phyloP scores from a whole-genome alignment of 2,888 invertebrate species.

The Pheosia tremula region DNA sequence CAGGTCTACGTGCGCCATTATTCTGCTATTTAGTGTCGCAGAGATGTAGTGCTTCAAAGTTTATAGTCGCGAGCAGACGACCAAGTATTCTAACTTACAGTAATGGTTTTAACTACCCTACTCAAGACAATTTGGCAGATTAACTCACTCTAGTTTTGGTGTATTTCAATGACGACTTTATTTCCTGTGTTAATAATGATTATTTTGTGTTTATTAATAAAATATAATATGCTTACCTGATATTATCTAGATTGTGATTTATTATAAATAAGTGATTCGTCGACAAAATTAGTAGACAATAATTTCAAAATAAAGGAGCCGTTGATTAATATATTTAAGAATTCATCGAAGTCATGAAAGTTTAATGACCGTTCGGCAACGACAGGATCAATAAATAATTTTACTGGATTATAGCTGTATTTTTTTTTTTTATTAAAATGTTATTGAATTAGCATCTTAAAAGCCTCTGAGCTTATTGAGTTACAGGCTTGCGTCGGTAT shows the following conservation, averaged over 20 bases:
- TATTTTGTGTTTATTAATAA: too few species aligned
- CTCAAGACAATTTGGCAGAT: not conserved
- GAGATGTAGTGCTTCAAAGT: not conserved
- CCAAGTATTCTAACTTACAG: not conserved
- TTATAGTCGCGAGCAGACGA: not conserved
- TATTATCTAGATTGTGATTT: too few species aligned
- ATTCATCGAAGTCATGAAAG: slow-evolving; percentile 1
- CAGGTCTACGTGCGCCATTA: slow-evolving; percentile 12
- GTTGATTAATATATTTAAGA: not conserved
- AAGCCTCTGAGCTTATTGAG: slow-evolving; percentile 6
- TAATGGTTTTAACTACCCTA: not conserved
- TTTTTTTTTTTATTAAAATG: not conserved
- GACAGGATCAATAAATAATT: not conserved
- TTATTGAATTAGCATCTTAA: not conserved
- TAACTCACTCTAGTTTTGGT: not conserved
- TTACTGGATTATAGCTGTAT: not conserved
- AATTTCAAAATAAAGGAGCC: too few species aligned
- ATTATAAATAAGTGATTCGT: too few species aligned
- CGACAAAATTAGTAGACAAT: too few species aligned
- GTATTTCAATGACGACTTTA: not conserved
- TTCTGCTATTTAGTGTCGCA: not conserved
- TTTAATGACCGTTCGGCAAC: not conserved
- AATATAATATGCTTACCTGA: too few species aligned
- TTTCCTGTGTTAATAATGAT: too few species aligned
- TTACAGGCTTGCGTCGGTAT: slow-evolving; percentile 17